Conservation (phyloP, 2,797 vertebrate species). For the Rhinichthys osculus region DNA sequence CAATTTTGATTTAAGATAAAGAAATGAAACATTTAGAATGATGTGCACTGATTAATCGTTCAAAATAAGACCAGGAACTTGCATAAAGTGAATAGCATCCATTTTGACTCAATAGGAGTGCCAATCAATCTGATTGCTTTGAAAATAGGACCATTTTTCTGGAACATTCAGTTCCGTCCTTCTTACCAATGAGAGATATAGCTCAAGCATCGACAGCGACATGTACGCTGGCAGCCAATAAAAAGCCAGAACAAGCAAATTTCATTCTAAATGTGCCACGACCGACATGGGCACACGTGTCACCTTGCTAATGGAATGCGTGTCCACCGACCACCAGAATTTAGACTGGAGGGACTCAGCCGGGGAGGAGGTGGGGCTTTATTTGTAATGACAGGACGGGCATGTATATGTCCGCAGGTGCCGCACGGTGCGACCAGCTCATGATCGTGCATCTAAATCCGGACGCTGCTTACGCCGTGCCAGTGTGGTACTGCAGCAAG, state of each 20-base stretch:
- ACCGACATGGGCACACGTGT: conserved; percentile 27
- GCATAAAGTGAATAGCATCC: background rate
- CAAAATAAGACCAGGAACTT: background rate
- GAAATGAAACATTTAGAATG: background rate
- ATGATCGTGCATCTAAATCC: conserved; percentile 66
- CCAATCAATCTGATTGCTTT: conserved; percentile 7
- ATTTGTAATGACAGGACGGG: background rate
- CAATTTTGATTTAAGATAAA: background rate
- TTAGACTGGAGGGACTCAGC: background rate
- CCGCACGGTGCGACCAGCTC: background rate
- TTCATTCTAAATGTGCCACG: background rate
- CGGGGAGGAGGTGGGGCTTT: background rate
- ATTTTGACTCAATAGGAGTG: background rate
- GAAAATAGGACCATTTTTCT: background rate
- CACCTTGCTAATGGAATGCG: conserved; percentile 15
- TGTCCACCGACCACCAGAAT: conserved; percentile 7
- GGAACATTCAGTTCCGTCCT: conserved; percentile 27
- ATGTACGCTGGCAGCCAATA: conserved; percentile 14
- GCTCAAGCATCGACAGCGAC: background rate
- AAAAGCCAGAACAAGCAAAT: background rate
- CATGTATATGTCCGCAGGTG: background rate
- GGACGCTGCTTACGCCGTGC: conserved; percentile 44
- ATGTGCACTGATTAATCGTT: background rate
- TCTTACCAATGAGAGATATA: background rate
- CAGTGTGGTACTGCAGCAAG: conserved; percentile 75